Base-by-base conservation (phyloP, 2,113 vertebrate genomes). In the Hippopotamus amphibius region DNA sequence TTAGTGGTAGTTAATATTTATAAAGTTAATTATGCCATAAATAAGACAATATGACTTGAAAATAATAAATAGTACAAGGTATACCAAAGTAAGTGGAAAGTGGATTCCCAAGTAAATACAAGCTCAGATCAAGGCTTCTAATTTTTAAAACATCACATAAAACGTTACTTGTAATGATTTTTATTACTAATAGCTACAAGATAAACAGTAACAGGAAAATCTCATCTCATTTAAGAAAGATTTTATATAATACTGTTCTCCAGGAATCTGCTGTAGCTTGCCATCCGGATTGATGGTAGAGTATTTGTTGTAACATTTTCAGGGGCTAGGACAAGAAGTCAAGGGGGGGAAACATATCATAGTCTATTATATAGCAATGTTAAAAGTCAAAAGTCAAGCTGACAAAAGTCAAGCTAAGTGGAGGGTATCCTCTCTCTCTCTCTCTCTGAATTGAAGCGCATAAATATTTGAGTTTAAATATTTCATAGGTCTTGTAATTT, bases 141-240 rank as follows among this genome's bases (percentile, higher is more conserved):
- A 76, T 15, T 22, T 53, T 65, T 57, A 85, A 85, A 82, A 53
- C 3, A 48, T 7, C 50, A 24, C 5, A 41, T 41, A 66, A 71
- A 82, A 41, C 19, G 24, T 50, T 61, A 74, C 48, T 74, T 68
- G 26, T 24, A 43, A 43, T 72, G 88, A 84, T 81, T 86, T 95
- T 72, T 95, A 91, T 97, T 93, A 96, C 86, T 96, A 97, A 98
- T 72, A 66, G 92, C 89, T 98, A 80, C 80, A 71, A 87, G 72
- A 84, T 93, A 97, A 96, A 94, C 92, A 85, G 76, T 46, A 89
- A 50, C 79, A 68, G 89, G 86, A 94, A 95, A 95, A 94, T 81
- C 93, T 95, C 88, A 90, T 74, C 46, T 97, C 92, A 97, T 97
- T 96, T 96, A 95, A 97, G 81, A 97, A 98, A 97, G 90, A 97